Evolutionary conservation across 2,797 vertebrate genomes (phyloP), one percentile per base, ranked within the genome.

Genomic region (Pantherophis vulpinus): DNA sequence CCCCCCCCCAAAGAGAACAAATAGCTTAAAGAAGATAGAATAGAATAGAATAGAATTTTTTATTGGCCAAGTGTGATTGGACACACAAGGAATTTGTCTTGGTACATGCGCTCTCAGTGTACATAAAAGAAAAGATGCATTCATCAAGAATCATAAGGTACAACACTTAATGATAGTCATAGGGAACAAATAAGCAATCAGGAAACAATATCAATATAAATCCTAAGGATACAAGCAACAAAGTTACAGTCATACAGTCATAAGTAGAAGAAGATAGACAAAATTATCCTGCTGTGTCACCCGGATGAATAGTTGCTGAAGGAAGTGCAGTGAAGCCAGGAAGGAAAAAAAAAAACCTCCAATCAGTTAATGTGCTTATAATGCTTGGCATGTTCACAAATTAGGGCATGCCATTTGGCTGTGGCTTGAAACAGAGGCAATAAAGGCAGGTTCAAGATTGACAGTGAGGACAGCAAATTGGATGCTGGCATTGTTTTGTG

Each of bases 341-440:
- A 18, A 27, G 0, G 0, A 0, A 2, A 23, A 8, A 37, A 37
- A 37, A 5, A 11, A 1, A 0, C 14, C 37, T 12, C 20, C 20
- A 47, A 47, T 32, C 42, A 47, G 20, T 47, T 83, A 83, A 47
- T 23, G 74, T 13, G 37, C 74, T 79, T 42, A 23, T 79, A 42
- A 23, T 79, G 37, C 74, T 25, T 47, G 74, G 74, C 74, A 47
- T 47, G 42, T 25, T 83, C 74, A 83, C 74, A 83, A 47, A 83
- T 83, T 47, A 83, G 74, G 74, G 74, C 18, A 47, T 6, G 37
- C 74, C 74, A 25, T 47, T 83, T 83, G 74, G 74, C 74, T 47
- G 37, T 47, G 37, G 42, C 74, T 83, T 83, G 74, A 83, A 83
- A 83, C 37, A 5, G 74, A 25, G 74, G 74, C 74, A 25, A 83